Evolutionary conservation across 2,797 vertebrate genomes (phyloP), one percentile per base, ranked within the genome.

Genomic region (Sparus aurata): DNA sequence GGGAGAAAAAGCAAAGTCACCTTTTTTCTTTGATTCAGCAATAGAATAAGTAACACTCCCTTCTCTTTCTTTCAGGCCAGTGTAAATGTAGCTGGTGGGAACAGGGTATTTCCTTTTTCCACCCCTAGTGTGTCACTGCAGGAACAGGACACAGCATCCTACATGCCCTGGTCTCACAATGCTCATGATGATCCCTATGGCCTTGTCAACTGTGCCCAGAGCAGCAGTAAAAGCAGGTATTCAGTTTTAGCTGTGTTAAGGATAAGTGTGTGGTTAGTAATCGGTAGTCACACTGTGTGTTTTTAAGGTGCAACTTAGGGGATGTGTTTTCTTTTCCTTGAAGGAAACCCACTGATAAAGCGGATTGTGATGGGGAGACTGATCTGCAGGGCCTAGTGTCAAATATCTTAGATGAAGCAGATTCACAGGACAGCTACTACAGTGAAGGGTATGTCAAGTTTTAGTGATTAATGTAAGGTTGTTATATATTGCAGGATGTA

Each of bases 311-410:
- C 11, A 72, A 16, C 47, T 43, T 3, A 50, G 11, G 30, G 0
- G 13, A 41, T 0, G 5, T 18, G 2, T 64, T 77, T 53, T 77
- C 20, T 75, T 70, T 83, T 59, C 23, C 16, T 89, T 90, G 41
- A 91, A 99, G 97, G 91, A 94, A 95, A 92, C 91, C 92, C 25
- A 79, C 85, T 13, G 96, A 97, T 90, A 91, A 89, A 86, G 93
- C 86, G 68, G 96, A 96, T 75, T 95, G 93, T 94, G 97, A 96
- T 69, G 96, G 95, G 87, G 97, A 98, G 91, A 92, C 94, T 82
- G 97, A 98, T 91, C 94, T 99, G 12, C 96, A 97, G 87, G 96
- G 96, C 79, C 95, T 99, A 11, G 97, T 99, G 76, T 97, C 97
- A 83, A 95, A 96, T 88, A 98, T 98, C 92, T 93, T 99, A 90